A percentile compares a stretch with the other conserved stretches of the same genome.
These are phyloP conservation scores for Chrysolina americana DNA, from an alignment of 2,888 invertebrate genomes.

Conservation along the genomic window DNA sequence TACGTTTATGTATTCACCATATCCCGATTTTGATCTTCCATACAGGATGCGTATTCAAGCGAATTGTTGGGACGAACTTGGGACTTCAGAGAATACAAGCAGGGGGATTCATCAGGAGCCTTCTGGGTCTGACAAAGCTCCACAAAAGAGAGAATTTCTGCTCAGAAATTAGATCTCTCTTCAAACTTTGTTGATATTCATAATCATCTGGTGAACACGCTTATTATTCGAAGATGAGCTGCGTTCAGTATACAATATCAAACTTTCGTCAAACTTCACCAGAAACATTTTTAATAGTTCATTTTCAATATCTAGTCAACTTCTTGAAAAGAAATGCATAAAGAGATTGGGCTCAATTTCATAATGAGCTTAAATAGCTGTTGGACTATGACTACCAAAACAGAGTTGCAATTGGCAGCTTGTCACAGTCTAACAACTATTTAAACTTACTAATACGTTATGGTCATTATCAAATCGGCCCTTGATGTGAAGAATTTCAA, in stretches of 20 bases:
- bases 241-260: background rate
- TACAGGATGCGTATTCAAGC: background rate
- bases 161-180: background rate
- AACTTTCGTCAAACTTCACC: background rate
- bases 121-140: background rate
- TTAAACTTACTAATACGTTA: too few relatives aligned
- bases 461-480: too few relatives aligned
- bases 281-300: too few relatives aligned
- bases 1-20: slow-evolving; percentile 4
- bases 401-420: too few relatives aligned
- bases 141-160: too few relatives aligned
- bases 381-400: too few relatives aligned
- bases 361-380: too few relatives aligned
- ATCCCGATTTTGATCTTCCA: slow-evolving; percentile 2
- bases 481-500: too few relatives aligned
- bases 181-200: background rate
- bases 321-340: too few relatives aligned
- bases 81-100: background rate
- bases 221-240: background rate
- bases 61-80: background rate
- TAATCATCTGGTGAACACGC: background rate
- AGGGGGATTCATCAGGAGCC: background rate
- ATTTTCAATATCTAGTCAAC: too few relatives aligned
- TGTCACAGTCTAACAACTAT: too few relatives aligned
- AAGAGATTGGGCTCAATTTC: too few relatives aligned